These are phyloP conservation scores for Rhineura floridana DNA, from an alignment of 2,113 vertebrate species.

Conservation along the genomic window DNA sequence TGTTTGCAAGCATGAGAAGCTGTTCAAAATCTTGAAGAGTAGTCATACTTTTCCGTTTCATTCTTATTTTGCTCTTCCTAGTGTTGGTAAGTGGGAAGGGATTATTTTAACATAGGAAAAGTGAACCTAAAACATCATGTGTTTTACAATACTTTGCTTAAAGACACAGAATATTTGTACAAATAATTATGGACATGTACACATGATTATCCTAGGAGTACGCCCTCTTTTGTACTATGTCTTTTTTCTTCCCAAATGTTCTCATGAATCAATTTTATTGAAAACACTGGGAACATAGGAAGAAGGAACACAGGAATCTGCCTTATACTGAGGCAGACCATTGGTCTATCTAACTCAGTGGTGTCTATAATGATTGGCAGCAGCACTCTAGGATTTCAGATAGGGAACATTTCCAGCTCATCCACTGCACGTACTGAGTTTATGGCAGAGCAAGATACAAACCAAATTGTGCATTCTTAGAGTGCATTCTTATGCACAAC, in stretches of 20 bases:
- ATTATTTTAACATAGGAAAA: background rate
- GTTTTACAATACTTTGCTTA: conserved; percentile 21
- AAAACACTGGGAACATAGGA: background rate
- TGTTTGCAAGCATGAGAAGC: background rate
- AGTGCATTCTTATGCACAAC: too few species aligned
- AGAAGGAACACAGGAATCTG: too few species aligned
- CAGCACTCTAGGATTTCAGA: too few species aligned
- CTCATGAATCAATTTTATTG: background rate
- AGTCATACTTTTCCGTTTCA: background rate
- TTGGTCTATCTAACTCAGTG: too few species aligned
- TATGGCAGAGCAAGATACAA: too few species aligned
- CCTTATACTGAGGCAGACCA: too few species aligned
- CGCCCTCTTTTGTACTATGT: background rate
- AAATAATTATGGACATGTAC: background rate
- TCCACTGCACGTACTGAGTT: too few species aligned
- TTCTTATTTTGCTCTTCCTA: background rate
- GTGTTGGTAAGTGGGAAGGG: background rate
- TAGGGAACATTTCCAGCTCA: too few species aligned
- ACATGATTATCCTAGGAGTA: background rate
- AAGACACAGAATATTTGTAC: background rate
- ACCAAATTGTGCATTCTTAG: too few species aligned
- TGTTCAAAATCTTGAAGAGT: background rate
- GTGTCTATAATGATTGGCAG: too few species aligned
- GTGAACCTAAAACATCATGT: background rate
- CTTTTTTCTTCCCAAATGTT: background rate